Percentiles rank a stretch among this genome's conserved stretches.
These are phyloP conservation scores for Spilogale gracilis DNA, from an alignment of 2,113 vertebrate species.

Conservation along the genomic window DNA sequence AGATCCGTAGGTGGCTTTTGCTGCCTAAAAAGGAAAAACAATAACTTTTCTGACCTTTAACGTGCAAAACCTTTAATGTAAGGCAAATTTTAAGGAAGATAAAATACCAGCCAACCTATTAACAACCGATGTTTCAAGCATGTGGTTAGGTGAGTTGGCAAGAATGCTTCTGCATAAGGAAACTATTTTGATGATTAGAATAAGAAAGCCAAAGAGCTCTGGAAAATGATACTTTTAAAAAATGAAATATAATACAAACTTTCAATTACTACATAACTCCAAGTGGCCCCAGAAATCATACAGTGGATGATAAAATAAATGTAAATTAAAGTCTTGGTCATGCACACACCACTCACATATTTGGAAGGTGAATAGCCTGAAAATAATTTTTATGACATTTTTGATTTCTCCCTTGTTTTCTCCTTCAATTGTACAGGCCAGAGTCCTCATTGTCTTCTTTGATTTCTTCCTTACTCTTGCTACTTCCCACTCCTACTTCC, in stretches of 20 bases:
- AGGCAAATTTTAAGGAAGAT: slow-evolving; percentile 56
- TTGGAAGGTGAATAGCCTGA: neutral
- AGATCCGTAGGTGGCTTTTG: neutral
- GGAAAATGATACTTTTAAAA: neutral
- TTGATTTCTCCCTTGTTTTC: slow-evolving; percentile 10
- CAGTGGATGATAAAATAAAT: neutral
- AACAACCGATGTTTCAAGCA: slow-evolving; percentile 36
- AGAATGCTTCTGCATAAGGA: slow-evolving; percentile 43
- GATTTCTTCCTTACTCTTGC: neutral
- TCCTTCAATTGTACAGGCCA: neutral
- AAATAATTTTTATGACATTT: slow-evolving; percentile 32
- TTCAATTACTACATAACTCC: neutral
- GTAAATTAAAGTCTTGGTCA: neutral
- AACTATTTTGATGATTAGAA: slow-evolving; percentile 56
- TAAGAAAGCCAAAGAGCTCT: slow-evolving; percentile 43
- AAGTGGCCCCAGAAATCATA: slow-evolving; percentile 19
- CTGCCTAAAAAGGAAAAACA: neutral
- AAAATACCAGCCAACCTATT: slow-evolving; percentile 58
- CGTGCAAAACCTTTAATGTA: slow-evolving; percentile 36
- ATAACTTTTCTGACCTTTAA: slow-evolving; percentile 12
- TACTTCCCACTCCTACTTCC: neutral
- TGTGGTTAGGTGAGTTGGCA: slow-evolving; percentile 59
- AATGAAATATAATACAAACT: slow-evolving; percentile 15
- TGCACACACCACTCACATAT: neutral
- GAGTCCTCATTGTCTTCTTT: neutral